Base-by-base conservation (phyloP, 1,140 invertebrate genomes). In the Dendroctonus valens region DNA sequence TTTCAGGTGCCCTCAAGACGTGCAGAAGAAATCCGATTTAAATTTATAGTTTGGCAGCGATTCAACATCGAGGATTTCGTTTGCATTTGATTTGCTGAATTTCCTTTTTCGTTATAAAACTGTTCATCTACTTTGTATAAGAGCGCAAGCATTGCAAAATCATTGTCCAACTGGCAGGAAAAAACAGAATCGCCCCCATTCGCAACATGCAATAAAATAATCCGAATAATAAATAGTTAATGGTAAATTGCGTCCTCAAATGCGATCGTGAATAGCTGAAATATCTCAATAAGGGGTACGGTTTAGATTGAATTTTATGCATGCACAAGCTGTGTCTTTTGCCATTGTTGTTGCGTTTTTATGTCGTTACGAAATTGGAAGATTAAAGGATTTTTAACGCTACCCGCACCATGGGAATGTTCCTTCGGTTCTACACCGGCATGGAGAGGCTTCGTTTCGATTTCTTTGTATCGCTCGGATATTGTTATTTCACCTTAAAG, bases 241-340 rank as follows among this genome's bases (percentile, higher is more conserved):
- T 38, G 52, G 42, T 59, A 48, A 59, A 48, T 48, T 59, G 48
- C 57, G 26, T 42, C 54, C 11, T 44, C 12, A 58, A 42, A 42
- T 14, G 12, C 40, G 37, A 54, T 63, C 60, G 60, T 63, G 60
- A 63, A 63, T 61, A 61, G 37, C 50, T 61, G 50, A 53, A 61
- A 61, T 63, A 63, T 63, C 60, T 63, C 60, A 54, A 53, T 44
- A 63, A 54, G 14, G 51, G 60, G 60, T 63, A 54, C 14, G 60
- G 60, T 63, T 53, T 53, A 63, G 41, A 63, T 54, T 44, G 50
- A 63, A 63, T 63, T 53, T 63, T 53, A 53, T 63, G 54, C 41
- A 63, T 54, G 51, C 41, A 44, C 51, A 54, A 63, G 46, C 26
- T 40, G 38, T 61, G 59, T 61, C 48, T 52, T 61, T 61, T 44